Base-by-base conservation (phyloP, 92 coral and sea anemone genomes). In the Pocillopora grandis region DNA sequence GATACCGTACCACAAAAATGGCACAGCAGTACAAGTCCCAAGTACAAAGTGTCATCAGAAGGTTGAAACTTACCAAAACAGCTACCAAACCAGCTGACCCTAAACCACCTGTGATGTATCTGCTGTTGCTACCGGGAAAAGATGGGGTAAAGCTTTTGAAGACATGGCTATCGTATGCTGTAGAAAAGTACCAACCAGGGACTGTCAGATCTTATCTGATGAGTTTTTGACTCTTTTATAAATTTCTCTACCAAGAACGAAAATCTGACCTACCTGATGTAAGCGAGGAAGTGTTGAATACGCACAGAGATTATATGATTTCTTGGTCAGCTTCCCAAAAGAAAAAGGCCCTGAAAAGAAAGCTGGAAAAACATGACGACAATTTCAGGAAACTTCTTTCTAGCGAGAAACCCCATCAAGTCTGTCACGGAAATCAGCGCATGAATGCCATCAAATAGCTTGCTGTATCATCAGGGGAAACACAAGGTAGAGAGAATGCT, bases 161-260 rank as follows among this genome's bases (percentile, higher is more conserved):
- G 65, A 63, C 52, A 52, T 88, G 88, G 88, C 75, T 66, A 8
- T 84, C 89, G 2, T 56, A 75, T 19, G 89, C 82, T 36, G 65
- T 69, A 10, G 23, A 73, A 4, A 65, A 79, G 77, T 89, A 89
- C 66, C 92, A 89, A 36, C 89, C 89, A 13, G 83, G 91, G 33
- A 84, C 91, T 59, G 85, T 79, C 19, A 36, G 86, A 57, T 88
- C 86, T 17, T 89, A 85, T 57, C 71, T 89, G 13, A 89, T 89
- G 89, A 80, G 87, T 27, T 56, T 89, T 6, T 60, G 92, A 9
- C 60, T 85, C n/a, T 86, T 89, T 66, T 81, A 58, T 36, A 89
- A 71, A 42, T 86, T 85, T 70, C 75, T 89, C 1, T 68, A 16
- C 8, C 87, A 87, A 82, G 83, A 80, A 35, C 76, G 63, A 16